Evolutionary conservation across 2,888 invertebrate species (phyloP), one percentile per base, ranked within the genome.

Genomic region (Myopa tessellatipennis): DNA sequence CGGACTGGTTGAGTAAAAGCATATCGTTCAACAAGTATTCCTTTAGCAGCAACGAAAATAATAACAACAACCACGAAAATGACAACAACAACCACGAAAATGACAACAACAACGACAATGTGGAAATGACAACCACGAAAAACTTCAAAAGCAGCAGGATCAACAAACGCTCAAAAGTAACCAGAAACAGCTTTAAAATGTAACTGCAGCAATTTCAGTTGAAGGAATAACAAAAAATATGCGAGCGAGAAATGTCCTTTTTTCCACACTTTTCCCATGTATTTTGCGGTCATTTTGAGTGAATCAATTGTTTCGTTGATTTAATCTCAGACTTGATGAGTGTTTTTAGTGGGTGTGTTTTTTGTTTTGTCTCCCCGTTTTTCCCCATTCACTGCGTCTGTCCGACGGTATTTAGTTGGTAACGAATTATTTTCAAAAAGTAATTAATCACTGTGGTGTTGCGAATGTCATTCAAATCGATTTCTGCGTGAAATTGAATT

Each of bases 381-480:
- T 74, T 76, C 63, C 50, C 58, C 5, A 36, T 18, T 75, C 36
- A 18, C 34, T 61, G 26, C 63, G 26, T 71, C 14, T 63, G 8
- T 65, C 34, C 36, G 73, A 50, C 70, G 6, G 55, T 36, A 68
- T 55, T 75, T 75, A 68, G 36, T 68, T 68, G 75, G 6, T 58
- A 75, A 60, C 52, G 67, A 74, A 75, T 55, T 69, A 60, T 58
- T 75, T 58, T 75, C 72, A 12, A 82, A 83, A 83, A 81, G 83
- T 81, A 82, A 83, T 83, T 83, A 82, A 81, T 83, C 83, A 83
- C 81, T 82, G 82, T 80, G 81, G 81, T 82, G 79, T 78, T 79
- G 81, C 34, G 65, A 6, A 80, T 81, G 81, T 77, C 71, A 77
- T 80, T 76, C 78, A 63, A 83, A 82, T 81, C 80, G 80, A 80